A percentile compares a stretch with the other conserved stretches of the same genome.
Conservation (phyloP, 2,113 vertebrate genomes). For the Lontra canadensis region DNA sequence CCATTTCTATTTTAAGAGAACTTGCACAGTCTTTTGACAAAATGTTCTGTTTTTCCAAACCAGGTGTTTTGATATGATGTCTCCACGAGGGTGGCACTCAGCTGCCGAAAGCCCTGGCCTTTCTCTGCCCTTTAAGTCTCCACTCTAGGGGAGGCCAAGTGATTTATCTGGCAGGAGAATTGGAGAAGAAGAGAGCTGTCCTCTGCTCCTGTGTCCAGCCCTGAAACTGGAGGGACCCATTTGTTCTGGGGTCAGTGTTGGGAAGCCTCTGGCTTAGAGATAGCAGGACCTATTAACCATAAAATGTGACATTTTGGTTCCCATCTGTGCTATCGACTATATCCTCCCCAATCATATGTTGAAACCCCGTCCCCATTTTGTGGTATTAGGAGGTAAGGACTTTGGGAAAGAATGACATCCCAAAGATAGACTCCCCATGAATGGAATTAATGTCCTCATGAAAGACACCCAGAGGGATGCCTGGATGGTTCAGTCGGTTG, state of each 20-base stretch:
- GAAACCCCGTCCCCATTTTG: neutral
- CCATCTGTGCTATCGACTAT: too few relatives aligned
- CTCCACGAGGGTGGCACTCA: too few relatives aligned
- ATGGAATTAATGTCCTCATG: neutral
- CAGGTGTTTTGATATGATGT: neutral
- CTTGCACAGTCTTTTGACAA: neutral
- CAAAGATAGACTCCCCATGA: neutral
- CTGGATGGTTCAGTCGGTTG: too few relatives aligned
- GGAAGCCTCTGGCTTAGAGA: neutral
- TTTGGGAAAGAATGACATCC: neutral
- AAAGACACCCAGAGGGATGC: neutral
- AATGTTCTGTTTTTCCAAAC: constrained; percentile 2
- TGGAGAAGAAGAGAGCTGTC: neutral
- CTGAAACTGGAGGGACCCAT: neutral
- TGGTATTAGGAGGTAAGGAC: neutral
- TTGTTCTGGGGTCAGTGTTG: neutral
- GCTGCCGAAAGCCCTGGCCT: neutral
- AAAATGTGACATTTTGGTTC: too few relatives aligned
- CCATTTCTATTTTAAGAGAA: neutral
- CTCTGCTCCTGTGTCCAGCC: neutral
- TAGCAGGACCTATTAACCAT: neutral
- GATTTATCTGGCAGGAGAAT: fast-evolving
- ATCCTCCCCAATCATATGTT: neutral
- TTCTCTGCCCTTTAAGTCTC: neutral
- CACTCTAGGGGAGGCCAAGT: neutral